Conservation (phyloP, 2,113 vertebrate genomes). For the Rhegmatorhina hoffmannsi region DNA sequence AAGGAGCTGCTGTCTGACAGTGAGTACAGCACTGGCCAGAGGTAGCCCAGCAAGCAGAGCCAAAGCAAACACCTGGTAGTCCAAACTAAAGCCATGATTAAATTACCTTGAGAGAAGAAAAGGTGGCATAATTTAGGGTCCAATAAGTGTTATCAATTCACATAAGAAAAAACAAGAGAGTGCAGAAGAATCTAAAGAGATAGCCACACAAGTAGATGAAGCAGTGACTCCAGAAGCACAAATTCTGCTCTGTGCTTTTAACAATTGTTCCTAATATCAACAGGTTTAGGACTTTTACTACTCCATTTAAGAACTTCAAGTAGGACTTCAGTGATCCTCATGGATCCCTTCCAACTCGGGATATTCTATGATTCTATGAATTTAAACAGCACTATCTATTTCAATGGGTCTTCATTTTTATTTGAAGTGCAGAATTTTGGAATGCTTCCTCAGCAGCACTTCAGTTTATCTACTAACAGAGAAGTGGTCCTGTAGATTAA, state of each 20-base stretch:
- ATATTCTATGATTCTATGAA: background rate
- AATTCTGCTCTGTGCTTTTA: background rate
- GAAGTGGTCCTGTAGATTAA: background rate
- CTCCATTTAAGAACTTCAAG: background rate
- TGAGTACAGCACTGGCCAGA: accelerated
- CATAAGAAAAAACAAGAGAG: accelerated
- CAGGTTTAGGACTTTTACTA: background rate
- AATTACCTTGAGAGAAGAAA: background rate
- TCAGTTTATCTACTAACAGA: background rate
- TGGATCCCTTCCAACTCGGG: background rate
- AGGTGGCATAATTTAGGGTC: background rate
- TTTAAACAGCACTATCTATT: background rate
- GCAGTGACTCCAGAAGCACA: background rate
- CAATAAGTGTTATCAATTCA: background rate
- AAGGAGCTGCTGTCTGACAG: background rate
- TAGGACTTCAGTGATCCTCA: background rate
- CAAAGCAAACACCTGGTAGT: background rate
- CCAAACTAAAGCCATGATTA: background rate
- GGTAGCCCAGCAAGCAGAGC: background rate
- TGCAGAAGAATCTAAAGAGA: background rate
- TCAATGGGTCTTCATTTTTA: background rate
- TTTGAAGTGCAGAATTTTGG: background rate
- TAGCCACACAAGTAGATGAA: background rate
- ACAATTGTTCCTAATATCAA: background rate
- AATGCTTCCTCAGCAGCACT: background rate